Base-by-base conservation (phyloP, 1,140 invertebrate genomes). In the Tetramorium simillimum region DNA sequence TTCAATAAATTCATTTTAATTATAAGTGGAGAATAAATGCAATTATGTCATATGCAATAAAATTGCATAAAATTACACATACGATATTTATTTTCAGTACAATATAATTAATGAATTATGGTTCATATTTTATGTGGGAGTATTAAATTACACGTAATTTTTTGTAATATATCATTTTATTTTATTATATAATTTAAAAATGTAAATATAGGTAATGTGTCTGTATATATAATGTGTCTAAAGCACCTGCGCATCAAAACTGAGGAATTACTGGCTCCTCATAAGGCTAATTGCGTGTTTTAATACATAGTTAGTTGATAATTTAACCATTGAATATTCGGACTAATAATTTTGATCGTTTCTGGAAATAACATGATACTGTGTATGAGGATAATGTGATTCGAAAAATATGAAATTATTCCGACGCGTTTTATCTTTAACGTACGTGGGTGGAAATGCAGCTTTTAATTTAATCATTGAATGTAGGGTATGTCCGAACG, bases 381-480 rank as follows among this genome's bases (percentile, higher is more conserved):
- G 33, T 33, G 33, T 33, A 4, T 4, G 62, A 37, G 18, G n/a
- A 65, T 63, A 9, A 63, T 9, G 33, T 12, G 62, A 65, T 82
- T 28, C 5, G 16, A 28, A 81, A 56, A 69, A 7, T 56, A 16
- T 6, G 5, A 7, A 24, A 3, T 2, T 9, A 12, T 60, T 46
- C 9, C 10, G 2, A 0, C 4, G 62, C 10, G 0, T n/a, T 40
- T 53, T 18, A 16, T 0, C 33, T 21, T 16, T 16, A 51, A 67
- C 4, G 46, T 56, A 67, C 4, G 46, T 56, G 49, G 21, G 33
- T 28, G 9, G 16, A 43, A 56, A 58, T 28, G 46, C n/a, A 46
- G 46, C 46, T 46, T 46, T 33, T 78, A 51, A 78, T 78, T 43
- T 78, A 37, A 37, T 65, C 18, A 24, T 65, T 7, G 12, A 28